Base-by-base conservation (phyloP, 2,888 invertebrate species). In the Platerodrilus igneus region DNA sequence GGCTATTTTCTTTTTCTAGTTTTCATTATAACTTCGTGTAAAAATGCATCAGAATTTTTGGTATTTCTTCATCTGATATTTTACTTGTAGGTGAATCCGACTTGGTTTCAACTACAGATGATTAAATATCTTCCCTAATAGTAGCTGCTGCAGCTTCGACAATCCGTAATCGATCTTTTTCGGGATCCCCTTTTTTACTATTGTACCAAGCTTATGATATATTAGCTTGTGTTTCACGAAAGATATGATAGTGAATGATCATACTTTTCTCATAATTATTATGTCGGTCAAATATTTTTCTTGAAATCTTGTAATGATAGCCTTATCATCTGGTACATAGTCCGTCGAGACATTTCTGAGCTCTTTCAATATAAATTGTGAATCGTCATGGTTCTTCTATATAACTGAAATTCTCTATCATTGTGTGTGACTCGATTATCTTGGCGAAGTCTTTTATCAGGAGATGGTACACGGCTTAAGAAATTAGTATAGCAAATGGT, bases 91-190 rank as follows among this genome's bases (percentile, higher is more conserved):
- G 57, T 51, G 60, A 56, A 60, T 62, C 64, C 37, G 53, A 48
- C 35, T 59, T 54, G 18, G 54, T 63, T 52, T 62, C 57, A 51
- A 59, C 54, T 47, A 58, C 45, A 36, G 53, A 48, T 47, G 59
- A 49, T 55, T 58, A 48, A 27, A 64, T 64, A 47, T 66, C 63
- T 58, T 64, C 59, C 35, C 57, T 54, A 56, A 63, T 55, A 52
- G 64, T 63, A n/a, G n/a, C n/a, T n/a, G n/a, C n/a, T n/a, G n/a
- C n/a, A n/a, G n/a, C n/a, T n/a, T n/a, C n/a, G n/a, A 63, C 55
- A 53, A 63, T 62, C 40, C 57, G 37, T 47, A 59, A 28, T 5
- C 48, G 32, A 55, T 64, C 59, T 60, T 52, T 60, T 55, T 37
- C 50, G 2, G 45, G 41, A 47, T 3, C 33, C n/a, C 6, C 10